Evolutionary conservation across 53 echinoderm and acorn worm genomes (phyloP), one percentile per base, ranked within the genome.

Genomic region (Stichopus horrens): DNA sequence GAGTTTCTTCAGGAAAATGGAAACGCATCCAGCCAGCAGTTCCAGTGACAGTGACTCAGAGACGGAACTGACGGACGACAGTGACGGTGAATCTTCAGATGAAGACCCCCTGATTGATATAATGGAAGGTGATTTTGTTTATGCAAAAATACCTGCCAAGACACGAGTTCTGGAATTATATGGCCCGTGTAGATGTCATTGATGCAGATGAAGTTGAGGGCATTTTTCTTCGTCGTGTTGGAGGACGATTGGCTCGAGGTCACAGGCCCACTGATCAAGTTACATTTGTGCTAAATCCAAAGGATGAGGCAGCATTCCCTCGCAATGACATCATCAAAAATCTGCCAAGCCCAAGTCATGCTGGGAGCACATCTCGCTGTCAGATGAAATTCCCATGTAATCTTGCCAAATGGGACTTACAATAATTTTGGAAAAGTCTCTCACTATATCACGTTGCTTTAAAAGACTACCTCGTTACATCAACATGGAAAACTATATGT

Each of bases 121-220:
- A 73, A 89, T 92, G 84, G 79, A 92, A 89, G 92, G 92, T 55
- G 92, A 92, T 67, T 89, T 77, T 77, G 79, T 85, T 53, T 78
- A 86, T 51, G 74, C 89, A 19, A 89, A 92, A 76, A 76, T 91
- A 37, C 52, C 18, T 71, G 92, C 83, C 19, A 92, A 92, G 71
- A 54, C 92, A 68, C 74, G 89, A 89, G 54, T 66, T 53, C 74
- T 68, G 20, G 20, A 74, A 92, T 86, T 92, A 89, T 75, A 89
- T 92, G 53, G 89, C 92, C 74, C 65, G 89, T 83, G 89, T 92
- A 83, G 92, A 92, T 55, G 89, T 55, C 52, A 78, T 83, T 76
- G 86, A 92, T 86, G 89, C 7, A 75, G 86, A 89, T 89, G 86
- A 89, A 53, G 75, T 66, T 84, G 92, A 92, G 81, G 88, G 91